These are phyloP conservation scores for Limonius californicus DNA, from an alignment of 1,140 invertebrate genomes.

Conservation along the genomic window DNA sequence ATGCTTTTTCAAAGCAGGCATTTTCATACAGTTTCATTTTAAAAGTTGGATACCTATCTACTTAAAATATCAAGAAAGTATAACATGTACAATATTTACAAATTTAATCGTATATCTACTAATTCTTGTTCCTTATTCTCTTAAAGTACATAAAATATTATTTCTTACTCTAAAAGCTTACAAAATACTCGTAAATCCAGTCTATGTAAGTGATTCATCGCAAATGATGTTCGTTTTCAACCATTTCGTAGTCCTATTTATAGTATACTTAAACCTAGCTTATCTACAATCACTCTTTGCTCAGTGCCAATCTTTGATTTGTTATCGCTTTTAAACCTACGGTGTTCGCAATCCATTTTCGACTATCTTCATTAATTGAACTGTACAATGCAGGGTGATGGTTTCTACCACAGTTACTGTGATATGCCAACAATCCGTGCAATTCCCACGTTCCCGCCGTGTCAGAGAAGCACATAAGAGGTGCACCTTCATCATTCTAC, in stretches of 20 bases:
- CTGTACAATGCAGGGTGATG: slow-evolving; percentile 57
- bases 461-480: slow-evolving; percentile 59
- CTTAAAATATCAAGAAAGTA: not conserved
- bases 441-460: slow-evolving; percentile 55
- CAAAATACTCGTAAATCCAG: not conserved
- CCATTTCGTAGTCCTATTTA: not conserved
- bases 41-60: no score
- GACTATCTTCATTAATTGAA: slow-evolving; percentile 40
- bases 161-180: not conserved
- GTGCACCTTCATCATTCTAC: slow-evolving; percentile 63
- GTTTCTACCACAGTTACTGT: slow-evolving; percentile 56
- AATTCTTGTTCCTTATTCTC: no score
- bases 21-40: no score
- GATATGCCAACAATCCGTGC: slow-evolving; percentile 58
- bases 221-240: slow-evolving; percentile 3
- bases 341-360: slow-evolving; percentile 45
- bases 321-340: slow-evolving; percentile 27
- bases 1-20: no score
- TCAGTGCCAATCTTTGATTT: not conserved
- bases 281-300: not conserved
- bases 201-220: not conserved
- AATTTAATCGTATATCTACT: no score
- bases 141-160: not conserved
- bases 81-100: slow-evolving; percentile 12
- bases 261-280: not conserved